Conservation (phyloP, 2,113 vertebrate species). For the Xenotilapia longispinis region DNA sequence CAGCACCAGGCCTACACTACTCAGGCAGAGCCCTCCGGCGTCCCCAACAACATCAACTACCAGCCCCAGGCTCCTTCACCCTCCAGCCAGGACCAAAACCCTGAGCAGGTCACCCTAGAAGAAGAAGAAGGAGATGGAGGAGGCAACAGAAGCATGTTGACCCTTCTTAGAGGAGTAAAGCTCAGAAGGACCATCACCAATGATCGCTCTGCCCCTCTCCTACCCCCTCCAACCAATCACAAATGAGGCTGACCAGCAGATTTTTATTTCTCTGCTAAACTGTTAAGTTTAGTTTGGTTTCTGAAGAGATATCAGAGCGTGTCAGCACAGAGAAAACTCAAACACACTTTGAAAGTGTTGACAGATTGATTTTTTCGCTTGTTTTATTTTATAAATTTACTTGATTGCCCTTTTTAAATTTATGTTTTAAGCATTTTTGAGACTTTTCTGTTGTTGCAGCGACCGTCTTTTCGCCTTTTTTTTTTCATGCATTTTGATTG, state of each 20-base stretch:
- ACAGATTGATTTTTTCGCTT: neutral
- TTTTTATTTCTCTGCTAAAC: neutral
- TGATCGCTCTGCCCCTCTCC: constrained; percentile 74
- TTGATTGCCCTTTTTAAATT: neutral
- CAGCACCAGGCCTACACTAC: constrained; percentile 67
- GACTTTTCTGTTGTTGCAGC: neutral
- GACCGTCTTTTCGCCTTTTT: neutral
- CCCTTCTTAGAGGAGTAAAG: constrained; percentile 64
- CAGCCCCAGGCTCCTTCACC: neutral
- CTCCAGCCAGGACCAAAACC: neutral
- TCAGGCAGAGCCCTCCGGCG: neutral
- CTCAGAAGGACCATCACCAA: constrained; percentile 71
- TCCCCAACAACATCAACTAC: constrained; percentile 27
- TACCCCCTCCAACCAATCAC: constrained; percentile 57
- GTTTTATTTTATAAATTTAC: neutral
- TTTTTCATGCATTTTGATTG: neutral
- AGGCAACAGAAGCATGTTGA: constrained; percentile 54
- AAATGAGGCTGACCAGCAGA: constrained; percentile 21
- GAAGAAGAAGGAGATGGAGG: neutral
- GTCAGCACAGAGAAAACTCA: neutral
- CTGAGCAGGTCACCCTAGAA: neutral
- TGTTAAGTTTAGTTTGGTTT: neutral
- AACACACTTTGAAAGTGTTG: neutral
- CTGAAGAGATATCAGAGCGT: neutral
- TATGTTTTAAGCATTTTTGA: neutral